Evolutionary conservation across 23 tunicate species (phyloP), one percentile per base, ranked within the genome.

Genomic region (Ascidia mentula): DNA sequence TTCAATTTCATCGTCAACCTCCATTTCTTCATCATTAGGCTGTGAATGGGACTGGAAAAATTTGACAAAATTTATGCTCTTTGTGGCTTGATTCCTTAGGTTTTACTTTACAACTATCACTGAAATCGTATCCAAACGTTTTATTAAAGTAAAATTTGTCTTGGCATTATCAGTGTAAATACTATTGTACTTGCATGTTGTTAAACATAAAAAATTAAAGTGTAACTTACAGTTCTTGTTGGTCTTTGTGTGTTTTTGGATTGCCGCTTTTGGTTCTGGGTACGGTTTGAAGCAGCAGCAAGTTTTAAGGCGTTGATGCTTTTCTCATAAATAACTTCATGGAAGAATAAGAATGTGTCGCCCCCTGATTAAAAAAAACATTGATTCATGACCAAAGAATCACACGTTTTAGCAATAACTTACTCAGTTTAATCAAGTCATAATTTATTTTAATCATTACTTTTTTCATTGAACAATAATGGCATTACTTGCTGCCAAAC

Each of bases 251-350:
- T 70, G 9, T 33, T 38, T 73, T 73, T 74, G 31, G 65, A 53
- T 5, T 6, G 13, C 24, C 24, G 22, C 24, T 26, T 5, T 53
- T 6, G 65, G 2, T 28, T 53, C 2, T 53, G 65, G 7, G 26
- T 32, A 6, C 59, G n/a, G 72, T 73, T 60, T 60, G 40, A 69
- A 31, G 31, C 30, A 8, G 82, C 74, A 1, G 74, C 79, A 30
- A 86, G 73, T 36, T 86, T 79, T 38, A 86, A 36, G n/a, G 75
- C 40, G 37, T 18, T 39, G 46, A 73, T 30, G 7, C 80, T 42
- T 40, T 86, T 86, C 59, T 86, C 90, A 59, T 36, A 86, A 34
- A 86, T 37, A 31, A 79, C 46, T 32, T 74, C 37, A 79, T 86
- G 90, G 72, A 60, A 81, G 37, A 86, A 86, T 32, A 69, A 71